Conservation (phyloP, 2,797 vertebrate genomes). For the Dallia pectoralis region DNA sequence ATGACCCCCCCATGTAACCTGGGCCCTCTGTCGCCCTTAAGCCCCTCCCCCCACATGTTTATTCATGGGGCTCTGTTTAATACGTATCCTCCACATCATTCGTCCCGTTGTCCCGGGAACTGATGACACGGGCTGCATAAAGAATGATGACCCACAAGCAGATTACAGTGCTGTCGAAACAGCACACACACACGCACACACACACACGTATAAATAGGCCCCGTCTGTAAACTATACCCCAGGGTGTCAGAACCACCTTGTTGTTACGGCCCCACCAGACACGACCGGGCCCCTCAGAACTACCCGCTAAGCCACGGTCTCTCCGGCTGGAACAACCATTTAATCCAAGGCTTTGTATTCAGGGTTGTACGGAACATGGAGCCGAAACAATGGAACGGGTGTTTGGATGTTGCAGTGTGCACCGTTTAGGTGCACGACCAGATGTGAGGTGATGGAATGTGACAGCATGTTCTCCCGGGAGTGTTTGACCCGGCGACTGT, state of each 20-base stretch:
- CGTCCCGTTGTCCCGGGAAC: slow-evolving; percentile 98
- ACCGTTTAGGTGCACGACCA: neutral
- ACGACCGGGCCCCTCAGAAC: slow-evolving; percentile 43
- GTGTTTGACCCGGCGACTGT: neutral
- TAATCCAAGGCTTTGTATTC: slow-evolving; percentile 11
- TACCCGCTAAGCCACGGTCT: slow-evolving; percentile 26
- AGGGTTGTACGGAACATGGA: neutral
- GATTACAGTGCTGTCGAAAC: slow-evolving; percentile 94
- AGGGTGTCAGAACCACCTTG: slow-evolving; percentile 45
- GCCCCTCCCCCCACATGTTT: slow-evolving; percentile 84
- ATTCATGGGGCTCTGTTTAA: slow-evolving; percentile 99
- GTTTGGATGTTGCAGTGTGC: no score
- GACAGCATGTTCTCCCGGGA: neutral
- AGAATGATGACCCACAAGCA: slow-evolving; percentile 98
- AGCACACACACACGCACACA: slow-evolving; percentile 59
- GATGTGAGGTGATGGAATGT: neutral
- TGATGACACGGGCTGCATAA: slow-evolving; percentile 99
- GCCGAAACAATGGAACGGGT: neutral
- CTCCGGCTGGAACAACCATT: slow-evolving; percentile 33
- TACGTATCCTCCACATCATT: slow-evolving; percentile 98
- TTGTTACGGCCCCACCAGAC: slow-evolving; percentile 47
- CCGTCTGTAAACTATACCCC: slow-evolving; percentile 59
- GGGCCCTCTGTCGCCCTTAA: slow-evolving; percentile 69
- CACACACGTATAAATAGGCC: neutral
- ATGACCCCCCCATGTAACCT: slow-evolving; percentile 84